Evolutionary conservation across 2,888 invertebrate species (phyloP), one percentile per base, ranked within the genome.

Genomic region (Microctonus aethiopoides): DNA sequence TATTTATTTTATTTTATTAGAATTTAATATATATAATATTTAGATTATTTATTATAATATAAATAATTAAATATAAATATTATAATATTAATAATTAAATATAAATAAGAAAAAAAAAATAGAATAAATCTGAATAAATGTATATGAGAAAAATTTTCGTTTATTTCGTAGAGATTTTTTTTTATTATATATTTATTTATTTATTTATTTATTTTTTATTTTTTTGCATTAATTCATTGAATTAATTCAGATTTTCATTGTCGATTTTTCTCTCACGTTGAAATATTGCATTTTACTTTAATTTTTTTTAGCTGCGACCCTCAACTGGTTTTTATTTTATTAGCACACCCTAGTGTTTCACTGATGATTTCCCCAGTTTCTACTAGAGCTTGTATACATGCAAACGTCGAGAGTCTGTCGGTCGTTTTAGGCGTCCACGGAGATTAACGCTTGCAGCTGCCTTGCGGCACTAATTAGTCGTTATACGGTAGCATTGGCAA

Each of bases 361-460:
- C 26, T 36, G 59, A 52, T 69, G 60, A 64, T 64, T 69, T 65
- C 64, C 69, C 64, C 39, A 69, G 69, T 54, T 64, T 59, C 69
- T 34, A 69, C 54, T 64, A 34, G 34, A 10, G 52, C 29, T 16
- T 46, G 36, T 60, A 51, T 69, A 63, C 11, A 34, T 36, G 59
- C 64, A 60, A 59, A 51, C 65, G 60, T 60, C 54, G 54, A 52
- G 70, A 61, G 41, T 60, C 16, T 61, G 70, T 70, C 60, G 65
- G 34, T 54, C 61, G 61, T 60, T 70, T 61, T 51, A 52, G 54
- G 34, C 51, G 70, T 70, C 61, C 65, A 70, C 70, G 65, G 70
- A 70, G 65, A 70, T 70, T 60, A 70, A 70, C 61, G 60, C 57
- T 65, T 59, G 70, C 65, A 64, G 57, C 64, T 69, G 54, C 70